A percentile compares a stretch with the other conserved stretches of the same genome.
Evolutionary conservation across 2,113 vertebrate genomes (phyloP).

Genomic region (Oenanthe melanoleuca): DNA sequence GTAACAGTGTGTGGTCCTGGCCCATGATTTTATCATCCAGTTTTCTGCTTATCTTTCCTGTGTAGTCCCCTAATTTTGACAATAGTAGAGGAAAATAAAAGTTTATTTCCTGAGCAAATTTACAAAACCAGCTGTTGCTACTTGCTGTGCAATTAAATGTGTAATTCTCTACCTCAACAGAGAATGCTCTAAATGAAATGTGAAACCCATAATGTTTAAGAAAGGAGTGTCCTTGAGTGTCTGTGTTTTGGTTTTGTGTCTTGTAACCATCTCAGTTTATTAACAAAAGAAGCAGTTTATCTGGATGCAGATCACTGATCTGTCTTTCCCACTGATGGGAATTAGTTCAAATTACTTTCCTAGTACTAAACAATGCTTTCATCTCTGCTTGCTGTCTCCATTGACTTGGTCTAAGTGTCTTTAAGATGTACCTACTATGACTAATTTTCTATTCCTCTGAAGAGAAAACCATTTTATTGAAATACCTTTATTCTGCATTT

Average conservation of each 20-base stretch:
- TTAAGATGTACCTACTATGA: neutral
- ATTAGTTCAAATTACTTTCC: constrained; percentile 1
- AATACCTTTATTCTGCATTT: constrained; percentile 1
- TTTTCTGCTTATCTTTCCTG: neutral
- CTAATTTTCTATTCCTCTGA: neutral
- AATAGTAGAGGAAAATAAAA: neutral
- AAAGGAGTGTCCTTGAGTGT: neutral
- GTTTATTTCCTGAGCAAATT: neutral
- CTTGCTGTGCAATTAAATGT: neutral
- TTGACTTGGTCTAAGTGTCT: neutral
- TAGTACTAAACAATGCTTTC: neutral
- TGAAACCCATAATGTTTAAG: neutral
- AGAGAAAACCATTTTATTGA: neutral
- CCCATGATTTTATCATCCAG: neutral
- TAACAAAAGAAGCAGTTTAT: neutral
- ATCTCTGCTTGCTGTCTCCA: neutral
- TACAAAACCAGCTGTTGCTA: neutral
- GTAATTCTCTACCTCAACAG: neutral
- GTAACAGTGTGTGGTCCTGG: neutral
- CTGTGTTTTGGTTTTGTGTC: neutral
- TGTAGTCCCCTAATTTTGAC: neutral
- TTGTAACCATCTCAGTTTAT: neutral
- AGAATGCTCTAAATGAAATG: neutral
- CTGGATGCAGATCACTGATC: neutral
- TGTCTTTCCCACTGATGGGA: neutral